phyloP scores from a whole-genome alignment of 2,888 invertebrate genomes.

The Heliconius sara region DNA sequence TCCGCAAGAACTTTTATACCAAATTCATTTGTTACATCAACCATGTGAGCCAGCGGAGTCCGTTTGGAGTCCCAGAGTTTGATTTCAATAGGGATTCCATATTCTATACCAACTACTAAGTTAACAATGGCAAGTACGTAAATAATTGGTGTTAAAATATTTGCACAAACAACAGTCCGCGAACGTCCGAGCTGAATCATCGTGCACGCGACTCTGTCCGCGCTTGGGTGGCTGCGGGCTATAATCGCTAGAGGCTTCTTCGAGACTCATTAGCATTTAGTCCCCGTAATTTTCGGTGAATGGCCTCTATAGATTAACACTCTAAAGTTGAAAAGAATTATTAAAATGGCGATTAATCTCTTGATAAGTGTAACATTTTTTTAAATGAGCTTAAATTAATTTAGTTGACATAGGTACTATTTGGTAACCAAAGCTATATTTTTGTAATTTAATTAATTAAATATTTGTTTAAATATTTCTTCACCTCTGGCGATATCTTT shows the following conservation, averaged over 20 bases:
- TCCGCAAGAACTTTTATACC: slow-evolving; percentile 88
- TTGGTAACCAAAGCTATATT: neutral
- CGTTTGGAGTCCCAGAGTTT: slow-evolving; percentile 75
- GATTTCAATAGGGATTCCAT: slow-evolving; percentile 75
- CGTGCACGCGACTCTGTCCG: slow-evolving; percentile 68
- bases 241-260: slow-evolving; percentile 62
- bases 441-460: neutral
- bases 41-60: slow-evolving; percentile 89
- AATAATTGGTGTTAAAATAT: slow-evolving; percentile 50
- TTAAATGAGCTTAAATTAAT: neutral
- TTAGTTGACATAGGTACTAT: neutral
- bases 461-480: no score
- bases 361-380: neutral
- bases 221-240: slow-evolving; percentile 63
- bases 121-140: slow-evolving; percentile 55
- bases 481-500: no score
- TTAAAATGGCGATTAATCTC: slow-evolving; percentile 7
- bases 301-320: slow-evolving; percentile 65
- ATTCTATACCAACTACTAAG: slow-evolving; percentile 55
- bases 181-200: slow-evolving; percentile 71
- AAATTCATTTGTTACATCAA: slow-evolving; percentile 90
- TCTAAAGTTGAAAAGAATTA: slow-evolving; percentile 37
- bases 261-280: slow-evolving; percentile 71
- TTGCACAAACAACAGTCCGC: slow-evolving; percentile 50
- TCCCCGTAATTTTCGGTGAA: slow-evolving; percentile 74